phyloP scores from a whole-genome alignment of 2,888 invertebrate genomes.

The Chaitophorus viminalis region DNA sequence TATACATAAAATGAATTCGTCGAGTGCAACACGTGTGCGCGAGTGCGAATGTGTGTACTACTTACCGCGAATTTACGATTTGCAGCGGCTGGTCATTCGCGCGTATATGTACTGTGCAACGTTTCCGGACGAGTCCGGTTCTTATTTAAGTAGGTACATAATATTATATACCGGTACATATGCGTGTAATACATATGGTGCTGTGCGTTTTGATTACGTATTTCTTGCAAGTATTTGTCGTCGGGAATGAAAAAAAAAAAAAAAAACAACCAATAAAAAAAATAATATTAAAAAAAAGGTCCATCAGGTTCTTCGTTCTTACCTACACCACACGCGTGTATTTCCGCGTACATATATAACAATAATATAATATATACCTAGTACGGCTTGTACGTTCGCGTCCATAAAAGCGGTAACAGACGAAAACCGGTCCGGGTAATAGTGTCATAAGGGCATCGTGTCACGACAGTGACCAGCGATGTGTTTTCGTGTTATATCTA shows the following conservation, averaged over 20 bases:
- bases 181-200: background rate
- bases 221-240: background rate
- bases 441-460: conserved; percentile 61
- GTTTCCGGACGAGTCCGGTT: background rate
- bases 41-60: background rate
- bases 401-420: conserved; percentile 11
- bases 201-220: background rate
- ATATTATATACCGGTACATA: too few species aligned
- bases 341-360: background rate
- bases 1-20: too few species aligned
- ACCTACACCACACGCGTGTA: background rate
- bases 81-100: background rate
- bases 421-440: conserved; percentile 55
- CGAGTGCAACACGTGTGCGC: too few species aligned
- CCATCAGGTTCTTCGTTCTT: background rate
- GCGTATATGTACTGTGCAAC: background rate
- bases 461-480: conserved; percentile 16
- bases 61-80: background rate
- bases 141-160: background rate
- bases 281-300: background rate
- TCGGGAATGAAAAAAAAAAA: background rate
- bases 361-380: too few species aligned
- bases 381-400: too few species aligned
- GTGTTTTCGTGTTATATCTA: conserved; percentile 21
- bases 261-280: background rate